Evolutionary conservation across 2,113 vertebrate species (phyloP).

Genomic region (Fregetta grallaria): DNA sequence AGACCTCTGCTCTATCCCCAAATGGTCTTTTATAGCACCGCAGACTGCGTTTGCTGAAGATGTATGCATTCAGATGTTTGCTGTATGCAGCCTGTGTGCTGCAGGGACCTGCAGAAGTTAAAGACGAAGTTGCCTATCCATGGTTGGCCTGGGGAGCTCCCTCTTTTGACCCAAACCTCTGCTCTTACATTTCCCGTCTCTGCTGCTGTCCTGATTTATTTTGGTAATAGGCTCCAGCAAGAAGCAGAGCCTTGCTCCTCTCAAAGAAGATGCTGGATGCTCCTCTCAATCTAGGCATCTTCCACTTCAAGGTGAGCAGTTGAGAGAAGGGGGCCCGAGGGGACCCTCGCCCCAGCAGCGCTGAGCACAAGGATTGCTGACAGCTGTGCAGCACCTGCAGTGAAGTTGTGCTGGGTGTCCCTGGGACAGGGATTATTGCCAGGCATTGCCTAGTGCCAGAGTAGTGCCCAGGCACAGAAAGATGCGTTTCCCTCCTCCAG

Average conservation of each 20-base stretch:
- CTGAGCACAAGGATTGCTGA: not conserved
- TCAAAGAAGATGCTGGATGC: not conserved
- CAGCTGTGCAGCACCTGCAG: fast-evolving
- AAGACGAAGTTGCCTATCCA: not conserved
- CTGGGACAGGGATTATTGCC: not conserved
- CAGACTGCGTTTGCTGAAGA: not conserved
- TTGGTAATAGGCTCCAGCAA: not conserved
- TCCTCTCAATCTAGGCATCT: not conserved
- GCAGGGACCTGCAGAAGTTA: not conserved
- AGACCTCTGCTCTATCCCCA: not conserved
- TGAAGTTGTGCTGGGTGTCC: not conserved
- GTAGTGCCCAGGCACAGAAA: not conserved
- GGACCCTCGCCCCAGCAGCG: not conserved
- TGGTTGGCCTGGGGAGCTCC: not conserved
- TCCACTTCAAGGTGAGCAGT: not conserved
- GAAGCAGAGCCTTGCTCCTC: not conserved
- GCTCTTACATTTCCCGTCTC: not conserved
- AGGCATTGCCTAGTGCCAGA: not conserved
- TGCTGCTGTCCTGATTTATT: not conserved
- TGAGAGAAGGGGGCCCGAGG: not conserved
- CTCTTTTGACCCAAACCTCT: not conserved
- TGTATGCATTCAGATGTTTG: too few relatives aligned
- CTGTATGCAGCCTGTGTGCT: not conserved
- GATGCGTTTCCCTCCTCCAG: not conserved
- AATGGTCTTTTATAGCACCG: not conserved